Evolutionary conservation across 2,888 invertebrate species (phyloP), one percentile per base, ranked within the genome.

Genomic region (Dicranocentrus wangi): DNA sequence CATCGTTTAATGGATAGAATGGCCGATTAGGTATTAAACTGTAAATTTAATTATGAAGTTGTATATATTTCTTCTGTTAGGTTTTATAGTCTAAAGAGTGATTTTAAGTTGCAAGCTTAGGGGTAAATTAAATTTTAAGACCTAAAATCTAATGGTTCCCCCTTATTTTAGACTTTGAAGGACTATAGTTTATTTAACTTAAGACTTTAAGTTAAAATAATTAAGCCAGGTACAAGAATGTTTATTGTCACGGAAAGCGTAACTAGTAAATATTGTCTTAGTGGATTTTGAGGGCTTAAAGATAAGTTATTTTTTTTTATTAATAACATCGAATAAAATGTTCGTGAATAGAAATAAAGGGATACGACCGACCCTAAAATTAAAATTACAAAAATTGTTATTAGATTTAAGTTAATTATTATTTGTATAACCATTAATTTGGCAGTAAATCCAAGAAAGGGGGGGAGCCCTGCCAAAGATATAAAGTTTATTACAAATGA

Each of bases 1-100:
- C 93, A 93, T 91, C 92, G 92, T 90, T 42, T 51, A 66, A 90
- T 90, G 89, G 87, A 85, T 90, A 92, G 91, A 90, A 91, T 91
- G 92, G 92, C 90, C 89, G 28, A 90, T 91, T 91, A 91, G 85
- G 90, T 82, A 84, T 91, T 90, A 90, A 90, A 91, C 87, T 88
- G 90, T 90, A 91, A 88, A 85, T 86, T 85, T 84, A 85, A 78
- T 72, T 51, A 85, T 43, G 69, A 66, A 68, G 21, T 8, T 58
- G 25, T n/a, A n/a, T 17, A 43, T 23, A 21, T 51, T 73, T 61
- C 60, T 76, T 53, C 47, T 66, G 23, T 69, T 47, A 89, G 1
- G 88, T 88, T 88, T 89, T 89, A 21, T 65, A 89, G 88, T 84
- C 75, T 86, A 87, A 89, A 89, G 88, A 91, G 91, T 91, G 90